A percentile compares a stretch with the other conserved stretches of the same genome.
These are phyloP conservation scores for Phrynocephalus guinanensis DNA, from an alignment of 2,797 vertebrate genomes.

Conservation along the genomic window DNA sequence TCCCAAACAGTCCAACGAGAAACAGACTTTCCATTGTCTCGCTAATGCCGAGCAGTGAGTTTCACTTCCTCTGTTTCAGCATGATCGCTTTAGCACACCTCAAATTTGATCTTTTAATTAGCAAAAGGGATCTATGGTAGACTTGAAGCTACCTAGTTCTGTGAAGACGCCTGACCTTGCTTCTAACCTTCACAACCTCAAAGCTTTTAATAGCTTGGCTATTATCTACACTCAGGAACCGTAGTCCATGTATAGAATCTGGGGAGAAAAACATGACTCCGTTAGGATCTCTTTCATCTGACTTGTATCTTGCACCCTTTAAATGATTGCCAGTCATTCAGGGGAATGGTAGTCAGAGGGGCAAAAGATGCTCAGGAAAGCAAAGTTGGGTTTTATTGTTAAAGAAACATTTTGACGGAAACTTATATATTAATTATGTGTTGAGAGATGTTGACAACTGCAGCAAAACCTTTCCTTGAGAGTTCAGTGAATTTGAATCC, in stretches of 20 bases:
- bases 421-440: slow-evolving; percentile 75
- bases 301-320: slow-evolving; percentile 68
- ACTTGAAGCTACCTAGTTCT: slow-evolving; percentile 68
- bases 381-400: slow-evolving; percentile 38
- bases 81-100: slow-evolving; percentile 61
- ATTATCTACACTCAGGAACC: slow-evolving; percentile 68
- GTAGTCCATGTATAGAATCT: slow-evolving; percentile 60
- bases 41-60: slow-evolving; percentile 56
- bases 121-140: slow-evolving; percentile 60
- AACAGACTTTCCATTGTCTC: slow-evolving; percentile 68
- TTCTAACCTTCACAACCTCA: slow-evolving; percentile 68
- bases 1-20: slow-evolving; percentile 25
- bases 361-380: slow-evolving; percentile 39
- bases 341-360: slow-evolving; percentile 54
- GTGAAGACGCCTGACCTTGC: slow-evolving; percentile 64
- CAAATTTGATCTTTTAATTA: slow-evolving; percentile 74
- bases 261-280: slow-evolving; percentile 61
- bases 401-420: slow-evolving; percentile 48
- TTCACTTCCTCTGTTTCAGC: slow-evolving; percentile 57
- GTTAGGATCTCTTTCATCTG: slow-evolving; percentile 67
- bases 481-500: slow-evolving; percentile 61
- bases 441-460: slow-evolving; percentile 77
- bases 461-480: slow-evolving; percentile 62
- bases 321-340: slow-evolving; percentile 66
- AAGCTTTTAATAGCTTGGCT: slow-evolving; percentile 72